These are phyloP conservation scores for Hydropsyche tenuis DNA, from an alignment of 1,140 invertebrate genomes.

Conservation along the genomic window DNA sequence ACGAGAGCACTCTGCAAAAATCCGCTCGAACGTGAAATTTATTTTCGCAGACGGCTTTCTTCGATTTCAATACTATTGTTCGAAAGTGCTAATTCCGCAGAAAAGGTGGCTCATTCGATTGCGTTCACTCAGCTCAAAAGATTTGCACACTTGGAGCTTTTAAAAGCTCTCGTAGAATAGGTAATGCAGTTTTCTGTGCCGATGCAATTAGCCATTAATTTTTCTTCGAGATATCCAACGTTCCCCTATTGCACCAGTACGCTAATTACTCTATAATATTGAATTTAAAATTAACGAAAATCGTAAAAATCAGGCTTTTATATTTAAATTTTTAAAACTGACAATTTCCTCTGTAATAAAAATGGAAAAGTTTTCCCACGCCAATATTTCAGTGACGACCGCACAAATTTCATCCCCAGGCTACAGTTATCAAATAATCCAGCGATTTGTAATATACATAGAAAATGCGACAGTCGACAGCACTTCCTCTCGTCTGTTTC, in stretches of 20 bases:
- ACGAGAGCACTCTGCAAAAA: too few species aligned
- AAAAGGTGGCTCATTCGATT: neutral
- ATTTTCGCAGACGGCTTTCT: neutral
- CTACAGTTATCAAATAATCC: too few species aligned
- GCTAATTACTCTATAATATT: neutral
- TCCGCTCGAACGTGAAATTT: neutral
- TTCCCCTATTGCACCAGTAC: neutral
- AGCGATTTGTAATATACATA: too few species aligned
- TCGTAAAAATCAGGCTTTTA: too few species aligned
- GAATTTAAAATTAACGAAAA: neutral
- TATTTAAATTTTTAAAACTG: too few species aligned
- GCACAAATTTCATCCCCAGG: too few species aligned
- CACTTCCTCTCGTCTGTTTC: too few species aligned
- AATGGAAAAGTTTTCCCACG: too few species aligned
- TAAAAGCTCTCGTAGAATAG: neutral
- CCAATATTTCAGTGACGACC: too few species aligned
- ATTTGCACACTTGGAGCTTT: neutral
- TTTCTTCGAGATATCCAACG: neutral
- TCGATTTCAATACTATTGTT: neutral
- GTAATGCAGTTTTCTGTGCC: neutral
- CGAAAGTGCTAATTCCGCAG: neutral
- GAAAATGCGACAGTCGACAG: too few species aligned
- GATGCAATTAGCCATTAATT: conserved; percentile 17
- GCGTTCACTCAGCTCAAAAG: neutral
- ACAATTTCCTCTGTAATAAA: too few species aligned